Evolutionary conservation across 2,888 invertebrate genomes (phyloP).

Genomic region (Trissolcus brochymenae): DNA sequence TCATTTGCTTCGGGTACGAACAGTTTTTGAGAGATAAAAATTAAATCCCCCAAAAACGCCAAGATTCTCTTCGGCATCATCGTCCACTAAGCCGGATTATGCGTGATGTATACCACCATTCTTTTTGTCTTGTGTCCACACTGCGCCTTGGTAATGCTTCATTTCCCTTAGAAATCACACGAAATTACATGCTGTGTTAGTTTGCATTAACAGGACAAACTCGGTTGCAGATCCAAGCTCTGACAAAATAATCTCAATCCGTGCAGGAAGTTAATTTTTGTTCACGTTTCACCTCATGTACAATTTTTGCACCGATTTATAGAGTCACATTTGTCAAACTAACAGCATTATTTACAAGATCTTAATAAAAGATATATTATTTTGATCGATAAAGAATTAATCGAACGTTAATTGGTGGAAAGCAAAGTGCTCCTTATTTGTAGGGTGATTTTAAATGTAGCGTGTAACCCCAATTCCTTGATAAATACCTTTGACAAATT

Average conservation of each 20-base stretch:
- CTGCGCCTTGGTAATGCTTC: slow-evolving; percentile 50
- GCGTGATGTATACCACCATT: slow-evolving; percentile 49
- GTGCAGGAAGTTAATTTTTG: slow-evolving; percentile 6
- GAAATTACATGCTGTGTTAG: slow-evolving; percentile 52
- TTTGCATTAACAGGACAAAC: slow-evolving; percentile 44
- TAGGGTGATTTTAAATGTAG: neutral
- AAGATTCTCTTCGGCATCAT: slow-evolving; percentile 36
- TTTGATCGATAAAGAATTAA: neutral
- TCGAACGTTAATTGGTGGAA: neutral
- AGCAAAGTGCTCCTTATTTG: too few relatives aligned
- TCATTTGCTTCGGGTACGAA: slow-evolving; percentile 20
- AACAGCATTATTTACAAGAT: slow-evolving; percentile 1
- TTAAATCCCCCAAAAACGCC: slow-evolving; percentile 33
- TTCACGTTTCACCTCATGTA: neutral
- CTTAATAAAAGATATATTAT: neutral
- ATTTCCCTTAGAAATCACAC: slow-evolving; percentile 55
- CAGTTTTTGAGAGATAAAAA: slow-evolving; percentile 35
- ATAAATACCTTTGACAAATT: too few relatives aligned
- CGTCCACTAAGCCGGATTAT: slow-evolving; percentile 46
- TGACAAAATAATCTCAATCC: slow-evolving; percentile 37
- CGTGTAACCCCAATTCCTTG: too few relatives aligned
- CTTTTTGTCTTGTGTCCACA: slow-evolving; percentile 42
- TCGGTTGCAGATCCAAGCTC: slow-evolving; percentile 17
- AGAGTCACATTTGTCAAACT: slow-evolving; percentile 7
- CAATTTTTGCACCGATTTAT: neutral